Base-by-base conservation (phyloP, 2,888 invertebrate genomes). In the Slavum lentiscoides region DNA sequence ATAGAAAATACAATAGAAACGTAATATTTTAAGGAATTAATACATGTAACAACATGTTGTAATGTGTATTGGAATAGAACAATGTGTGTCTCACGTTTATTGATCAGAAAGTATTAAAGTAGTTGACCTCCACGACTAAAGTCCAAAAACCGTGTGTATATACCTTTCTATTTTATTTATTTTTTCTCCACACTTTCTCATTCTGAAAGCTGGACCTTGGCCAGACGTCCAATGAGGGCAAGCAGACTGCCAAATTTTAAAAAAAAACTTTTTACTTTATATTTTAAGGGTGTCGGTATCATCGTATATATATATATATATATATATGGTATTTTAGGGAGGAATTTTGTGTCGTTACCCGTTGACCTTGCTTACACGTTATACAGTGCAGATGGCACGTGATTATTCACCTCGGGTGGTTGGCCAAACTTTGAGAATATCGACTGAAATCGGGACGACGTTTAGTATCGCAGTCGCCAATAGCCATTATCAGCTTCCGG, bases 401-500 rank as follows among this genome's bases (percentile, higher is more conserved):
- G 70, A 77, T 77, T 69, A 77, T 77, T 70, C 69, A 77, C 69
- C 30, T 76, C 21, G 68, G 61, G 49, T 76, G 61, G 61, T 76
- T 49, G 77, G 61, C 77, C 70, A 77, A 77, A 77, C 77, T 62
- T 69, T 77, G 9, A n/a, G 66, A 75, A 67, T 58, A 67, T 68
- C 67, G 75, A 75, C 75, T 75, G 19, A 19, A 67, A 75, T 58
- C 9, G 43, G 75, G 67, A 68, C 75, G 53, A 37, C 62, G 37
- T 53, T 53, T 64, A 67, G 67, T 68, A 75, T 75, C 55, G 58
- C 58, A 75, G 75, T 75, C 67, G 75, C 75, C 75, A 75, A 75
- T 75, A 75, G 75, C 58, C 67, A 68, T 75, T 75, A 75, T 75
- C 75, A 59, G 59, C 67, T 75, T 75, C 75, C 75, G 75, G 66